These are phyloP conservation scores for Larimichthys crocea DNA, from an alignment of 2,113 vertebrate genomes.

Conservation along the genomic window DNA sequence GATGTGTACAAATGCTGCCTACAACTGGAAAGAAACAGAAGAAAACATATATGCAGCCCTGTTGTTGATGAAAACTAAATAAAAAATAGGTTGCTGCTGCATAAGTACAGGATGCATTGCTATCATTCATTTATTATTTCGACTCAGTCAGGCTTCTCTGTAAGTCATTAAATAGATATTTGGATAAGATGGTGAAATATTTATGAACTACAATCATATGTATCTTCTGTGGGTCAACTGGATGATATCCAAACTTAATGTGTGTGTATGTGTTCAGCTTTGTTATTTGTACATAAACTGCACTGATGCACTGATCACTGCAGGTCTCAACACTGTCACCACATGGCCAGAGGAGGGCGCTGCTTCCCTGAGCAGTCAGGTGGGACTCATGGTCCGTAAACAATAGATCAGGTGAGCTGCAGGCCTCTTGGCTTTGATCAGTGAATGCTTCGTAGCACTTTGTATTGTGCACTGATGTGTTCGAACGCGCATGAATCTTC, in stretches of 20 bases:
- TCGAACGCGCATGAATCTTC: neutral
- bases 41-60: too few relatives aligned
- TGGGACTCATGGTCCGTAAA: neutral
- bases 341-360: constrained; percentile 63
- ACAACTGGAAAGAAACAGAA: too few relatives aligned
- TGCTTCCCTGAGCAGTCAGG: constrained; percentile 17
- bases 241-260: neutral
- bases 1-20: too few relatives aligned
- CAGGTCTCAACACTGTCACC: neutral
- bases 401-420: constrained; percentile 22
- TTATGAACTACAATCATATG: neutral
- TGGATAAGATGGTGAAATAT: neutral
- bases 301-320: neutral
- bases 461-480: neutral
- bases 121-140: neutral
- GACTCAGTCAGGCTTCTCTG: neutral
- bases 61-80: too few relatives aligned
- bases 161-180: neutral
- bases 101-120: neutral
- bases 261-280: neutral
- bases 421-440: constrained; percentile 3
- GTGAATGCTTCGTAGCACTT: neutral
- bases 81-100: neutral
- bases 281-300: constrained; percentile 15
- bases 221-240: neutral